Conservation (phyloP, 2,888 invertebrate genomes). For the Scaptomyza polygonia region DNA sequence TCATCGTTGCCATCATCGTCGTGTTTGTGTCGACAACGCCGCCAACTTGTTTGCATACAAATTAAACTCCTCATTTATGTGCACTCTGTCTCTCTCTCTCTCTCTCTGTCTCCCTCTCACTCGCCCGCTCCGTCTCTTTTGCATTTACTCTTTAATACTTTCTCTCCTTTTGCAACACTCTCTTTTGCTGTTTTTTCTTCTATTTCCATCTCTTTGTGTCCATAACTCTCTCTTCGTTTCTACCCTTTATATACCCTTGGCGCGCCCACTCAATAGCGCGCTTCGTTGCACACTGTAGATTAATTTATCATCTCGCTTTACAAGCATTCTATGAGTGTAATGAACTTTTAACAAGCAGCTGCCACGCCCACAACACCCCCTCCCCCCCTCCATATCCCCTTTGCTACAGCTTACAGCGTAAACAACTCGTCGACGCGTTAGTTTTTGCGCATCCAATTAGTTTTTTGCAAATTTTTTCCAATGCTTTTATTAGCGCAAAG, state of each 20-base stretch:
- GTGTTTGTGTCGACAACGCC: conserved; percentile 73
- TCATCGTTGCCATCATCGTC: conserved; percentile 52
- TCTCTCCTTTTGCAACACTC: conserved; percentile 1
- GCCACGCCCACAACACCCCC: conserved; percentile 50
- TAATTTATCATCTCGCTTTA: conserved; percentile 81
- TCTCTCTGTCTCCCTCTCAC: conserved; percentile 3
- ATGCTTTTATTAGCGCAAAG: conserved; percentile 70
- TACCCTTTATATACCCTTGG: conserved; percentile 27
- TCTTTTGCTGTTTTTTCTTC: background rate
- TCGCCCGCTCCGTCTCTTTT: conserved; percentile 4
- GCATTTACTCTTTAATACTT: background rate
- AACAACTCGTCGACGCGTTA: conserved; percentile 38
- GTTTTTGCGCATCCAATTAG: conserved; percentile 73
- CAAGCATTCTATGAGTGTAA: conserved; percentile 80
- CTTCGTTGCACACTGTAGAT: conserved; percentile 78
- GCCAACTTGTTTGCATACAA: conserved; percentile 81
- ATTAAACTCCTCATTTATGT: conserved; percentile 80
- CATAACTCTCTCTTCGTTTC: conserved; percentile 3
- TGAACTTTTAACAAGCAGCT: conserved; percentile 79
- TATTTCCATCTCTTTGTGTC: background rate
- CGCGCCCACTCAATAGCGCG: conserved; percentile 75
- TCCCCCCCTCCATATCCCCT: background rate
- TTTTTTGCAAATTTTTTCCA: conserved; percentile 60
- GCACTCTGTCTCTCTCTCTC: conserved; percentile 35
- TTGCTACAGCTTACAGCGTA: background rate